Conservation (phyloP, 2,113 vertebrate genomes). For the Daphoenositta chrysoptera region DNA sequence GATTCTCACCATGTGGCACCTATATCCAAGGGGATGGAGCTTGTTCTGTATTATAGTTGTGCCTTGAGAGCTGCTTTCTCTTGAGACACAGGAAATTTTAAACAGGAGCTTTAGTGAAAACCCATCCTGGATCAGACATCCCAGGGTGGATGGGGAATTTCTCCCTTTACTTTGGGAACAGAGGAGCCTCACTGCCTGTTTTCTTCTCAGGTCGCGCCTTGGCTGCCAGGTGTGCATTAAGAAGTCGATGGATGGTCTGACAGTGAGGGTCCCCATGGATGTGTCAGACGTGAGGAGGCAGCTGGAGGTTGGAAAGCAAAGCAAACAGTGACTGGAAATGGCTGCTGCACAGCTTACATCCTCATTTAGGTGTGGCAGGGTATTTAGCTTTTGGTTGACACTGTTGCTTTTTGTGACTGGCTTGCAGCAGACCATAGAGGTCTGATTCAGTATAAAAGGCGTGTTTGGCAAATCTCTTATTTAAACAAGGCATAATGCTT, state of each 20-base stretch:
- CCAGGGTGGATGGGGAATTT: not conserved
- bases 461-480: not conserved
- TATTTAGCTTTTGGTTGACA: not conserved
- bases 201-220: conserved; percentile 71
- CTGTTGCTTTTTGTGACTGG: not conserved
- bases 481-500: not conserved
- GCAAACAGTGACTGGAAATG: not conserved
- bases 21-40: not conserved
- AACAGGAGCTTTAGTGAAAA: not conserved
- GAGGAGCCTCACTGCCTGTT: not conserved
- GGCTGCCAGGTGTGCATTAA: conserved; percentile 76
- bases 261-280: conserved; percentile 63
- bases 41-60: not conserved
- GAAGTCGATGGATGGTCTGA: conserved; percentile 74
- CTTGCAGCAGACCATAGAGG: not conserved
- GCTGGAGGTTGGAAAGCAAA: conserved; percentile 49
- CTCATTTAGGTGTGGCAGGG: not conserved
- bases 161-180: not conserved
- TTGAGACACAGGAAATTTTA: not conserved
- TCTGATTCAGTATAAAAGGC: not conserved
- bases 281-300: conserved; percentile 59
- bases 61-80: not conserved
- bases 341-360: not conserved
- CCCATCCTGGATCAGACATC: not conserved
- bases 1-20: not conserved